phyloP scores from a whole-genome alignment of 2,888 invertebrate genomes.

The Mythimna impura region DNA sequence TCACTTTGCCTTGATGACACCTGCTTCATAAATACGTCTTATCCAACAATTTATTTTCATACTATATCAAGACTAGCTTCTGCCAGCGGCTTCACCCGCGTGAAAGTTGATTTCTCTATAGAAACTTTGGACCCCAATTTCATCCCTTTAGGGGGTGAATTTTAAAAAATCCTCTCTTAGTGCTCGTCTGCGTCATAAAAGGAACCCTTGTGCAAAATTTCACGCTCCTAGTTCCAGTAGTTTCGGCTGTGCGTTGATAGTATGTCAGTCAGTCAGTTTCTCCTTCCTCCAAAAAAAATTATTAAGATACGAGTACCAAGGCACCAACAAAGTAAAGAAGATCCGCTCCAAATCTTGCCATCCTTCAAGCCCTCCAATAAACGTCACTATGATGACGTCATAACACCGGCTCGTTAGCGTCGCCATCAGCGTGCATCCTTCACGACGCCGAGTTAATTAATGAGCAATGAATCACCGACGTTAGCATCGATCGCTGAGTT shows the following conservation, averaged over 20 bases:
- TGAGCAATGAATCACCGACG: constrained; percentile 55
- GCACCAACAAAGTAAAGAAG: background rate
- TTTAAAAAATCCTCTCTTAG: too few species aligned
- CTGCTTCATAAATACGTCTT: background rate
- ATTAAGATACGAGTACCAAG: background rate
- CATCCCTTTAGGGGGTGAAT: too few species aligned
- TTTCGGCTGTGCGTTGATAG: too few species aligned
- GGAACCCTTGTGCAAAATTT: too few species aligned
- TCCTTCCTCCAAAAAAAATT: background rate
- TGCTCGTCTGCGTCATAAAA: too few species aligned
- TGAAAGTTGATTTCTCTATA: too few species aligned
- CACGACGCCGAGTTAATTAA: constrained; percentile 56
- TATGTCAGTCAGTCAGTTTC: too few species aligned
- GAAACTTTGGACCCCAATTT: too few species aligned
- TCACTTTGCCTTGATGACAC: too few species aligned
- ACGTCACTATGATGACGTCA: constrained; percentile 55
- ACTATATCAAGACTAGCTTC: background rate
- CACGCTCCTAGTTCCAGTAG: too few species aligned
- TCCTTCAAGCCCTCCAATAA: constrained; percentile 51
- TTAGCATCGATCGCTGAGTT: constrained; percentile 40
- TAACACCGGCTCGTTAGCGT: constrained; percentile 51
- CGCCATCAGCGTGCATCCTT: constrained; percentile 52
- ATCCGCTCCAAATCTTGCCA: constrained; percentile 30
- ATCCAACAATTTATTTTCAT: background rate
- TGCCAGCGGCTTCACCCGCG: too few species aligned